Conservation (phyloP, 2,797 vertebrate genomes). For the Epinephelus awoara region DNA sequence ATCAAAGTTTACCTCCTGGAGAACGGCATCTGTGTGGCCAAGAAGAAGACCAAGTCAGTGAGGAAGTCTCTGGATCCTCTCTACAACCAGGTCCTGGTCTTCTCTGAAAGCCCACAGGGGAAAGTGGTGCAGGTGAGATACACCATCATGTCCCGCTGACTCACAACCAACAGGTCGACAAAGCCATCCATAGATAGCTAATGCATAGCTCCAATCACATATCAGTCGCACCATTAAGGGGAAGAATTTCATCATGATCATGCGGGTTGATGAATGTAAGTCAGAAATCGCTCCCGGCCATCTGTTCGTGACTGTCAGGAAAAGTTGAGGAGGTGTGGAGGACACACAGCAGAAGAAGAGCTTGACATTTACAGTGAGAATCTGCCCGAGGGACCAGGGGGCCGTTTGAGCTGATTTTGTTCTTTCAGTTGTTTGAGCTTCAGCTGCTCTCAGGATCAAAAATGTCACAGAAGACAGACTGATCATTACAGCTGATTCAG, state of each 20-base stretch:
- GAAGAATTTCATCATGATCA: background rate
- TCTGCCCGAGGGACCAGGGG: conserved; percentile 1
- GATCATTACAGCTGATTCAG: background rate
- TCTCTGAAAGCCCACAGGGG: conserved; percentile 95
- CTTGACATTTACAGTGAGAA: conserved; percentile 15
- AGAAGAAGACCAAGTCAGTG: conserved; percentile 98
- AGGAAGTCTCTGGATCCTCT: conserved; percentile 96
- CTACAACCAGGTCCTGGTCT: conserved; percentile 98
- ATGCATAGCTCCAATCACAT: background rate
- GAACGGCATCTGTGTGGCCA: conserved; percentile 94
- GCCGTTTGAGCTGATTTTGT: background rate
- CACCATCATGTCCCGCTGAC: background rate
- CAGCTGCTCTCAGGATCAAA: conserved; percentile 15
- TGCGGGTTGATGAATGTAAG: background rate
- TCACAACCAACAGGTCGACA: background rate
- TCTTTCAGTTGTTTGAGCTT: conserved; percentile 24
- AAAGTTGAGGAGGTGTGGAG: background rate
- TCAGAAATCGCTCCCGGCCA: background rate
- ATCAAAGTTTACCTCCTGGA: conserved; percentile 98
- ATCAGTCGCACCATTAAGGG: background rate
- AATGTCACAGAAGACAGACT: conserved; percentile 20
- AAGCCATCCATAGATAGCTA: background rate
- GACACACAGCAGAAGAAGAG: background rate
- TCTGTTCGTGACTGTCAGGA: background rate
- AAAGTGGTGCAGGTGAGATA: conserved; percentile 95